phyloP scores from a whole-genome alignment of 2,113 vertebrate genomes.

The Peromyscus leucopus region DNA sequence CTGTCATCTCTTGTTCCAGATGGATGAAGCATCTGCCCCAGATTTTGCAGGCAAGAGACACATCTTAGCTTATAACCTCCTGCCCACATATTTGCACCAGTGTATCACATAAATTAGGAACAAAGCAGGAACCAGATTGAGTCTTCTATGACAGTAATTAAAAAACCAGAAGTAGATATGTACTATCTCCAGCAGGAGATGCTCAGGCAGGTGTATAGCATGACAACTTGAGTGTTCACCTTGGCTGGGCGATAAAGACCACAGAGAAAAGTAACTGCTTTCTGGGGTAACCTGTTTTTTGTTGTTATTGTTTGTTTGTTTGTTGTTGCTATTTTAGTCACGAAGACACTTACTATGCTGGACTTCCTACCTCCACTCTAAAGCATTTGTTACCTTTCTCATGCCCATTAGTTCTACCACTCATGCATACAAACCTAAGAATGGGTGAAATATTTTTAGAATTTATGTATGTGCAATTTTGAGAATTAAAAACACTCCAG shows the following conservation, averaged over 20 bases:
- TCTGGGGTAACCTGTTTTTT: neutral
- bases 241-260: neutral
- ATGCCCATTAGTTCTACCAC: neutral
- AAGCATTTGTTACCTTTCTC: neutral
- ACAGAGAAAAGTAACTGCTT: neutral
- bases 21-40: neutral
- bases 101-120: neutral
- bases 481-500: neutral
- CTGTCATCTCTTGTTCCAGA: neutral
- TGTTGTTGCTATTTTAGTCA: neutral
- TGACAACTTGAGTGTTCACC: neutral
- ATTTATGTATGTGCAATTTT: neutral
- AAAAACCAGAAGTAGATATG: neutral
- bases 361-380: neutral
- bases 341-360: neutral
- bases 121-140: neutral
- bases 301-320: neutral
- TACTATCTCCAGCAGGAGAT: neutral
- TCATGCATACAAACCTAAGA: neutral
- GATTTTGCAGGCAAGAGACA: neutral
- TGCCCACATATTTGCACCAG: too few relatives aligned
- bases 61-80: neutral
- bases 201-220: neutral
- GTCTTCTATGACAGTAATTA: neutral
- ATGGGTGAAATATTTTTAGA: neutral